phyloP scores from a whole-genome alignment of 1,140 invertebrate genomes.

The Pararge aegeria region DNA sequence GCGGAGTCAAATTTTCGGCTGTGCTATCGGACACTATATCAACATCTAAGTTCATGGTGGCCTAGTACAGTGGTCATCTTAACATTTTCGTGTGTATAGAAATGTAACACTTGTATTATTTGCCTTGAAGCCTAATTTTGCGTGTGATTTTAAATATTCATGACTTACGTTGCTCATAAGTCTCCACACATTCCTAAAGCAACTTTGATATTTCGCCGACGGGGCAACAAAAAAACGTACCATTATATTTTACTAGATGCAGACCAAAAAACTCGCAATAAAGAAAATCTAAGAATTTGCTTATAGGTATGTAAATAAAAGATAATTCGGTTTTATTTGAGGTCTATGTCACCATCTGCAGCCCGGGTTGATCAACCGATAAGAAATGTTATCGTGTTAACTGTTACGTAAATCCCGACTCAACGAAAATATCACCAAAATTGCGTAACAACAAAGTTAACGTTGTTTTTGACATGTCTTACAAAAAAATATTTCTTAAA shows the following conservation, averaged over 20 bases:
- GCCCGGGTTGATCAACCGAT: conserved; percentile 60
- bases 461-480: no score
- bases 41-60: conserved; percentile 54
- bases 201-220: conserved; percentile 60
- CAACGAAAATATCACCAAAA: conserved; percentile 25
- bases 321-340: conserved; percentile 27
- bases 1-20: conserved; percentile 46
- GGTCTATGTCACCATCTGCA: conserved; percentile 53
- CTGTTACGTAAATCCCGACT: conserved; percentile 41
- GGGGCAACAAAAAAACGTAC: conserved; percentile 22
- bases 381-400: conserved; percentile 42
- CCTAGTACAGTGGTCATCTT: conserved; percentile 42
- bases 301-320: background rate
- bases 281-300: background rate
- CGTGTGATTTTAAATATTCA: conserved; percentile 17
- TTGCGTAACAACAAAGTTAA: conserved; percentile 33
- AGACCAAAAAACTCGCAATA: background rate
- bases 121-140: conserved; percentile 18
- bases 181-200: conserved; percentile 35
- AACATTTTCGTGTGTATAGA: conserved; percentile 13
- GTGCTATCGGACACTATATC: conserved; percentile 57
- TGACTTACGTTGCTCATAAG: conserved; percentile 12
- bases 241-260: conserved; percentile 17
- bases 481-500: no score
- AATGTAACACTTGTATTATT: conserved; percentile 21